Evolutionary conservation across 2,888 invertebrate genomes (phyloP).

Genomic region (Tenthredo amoena): DNA sequence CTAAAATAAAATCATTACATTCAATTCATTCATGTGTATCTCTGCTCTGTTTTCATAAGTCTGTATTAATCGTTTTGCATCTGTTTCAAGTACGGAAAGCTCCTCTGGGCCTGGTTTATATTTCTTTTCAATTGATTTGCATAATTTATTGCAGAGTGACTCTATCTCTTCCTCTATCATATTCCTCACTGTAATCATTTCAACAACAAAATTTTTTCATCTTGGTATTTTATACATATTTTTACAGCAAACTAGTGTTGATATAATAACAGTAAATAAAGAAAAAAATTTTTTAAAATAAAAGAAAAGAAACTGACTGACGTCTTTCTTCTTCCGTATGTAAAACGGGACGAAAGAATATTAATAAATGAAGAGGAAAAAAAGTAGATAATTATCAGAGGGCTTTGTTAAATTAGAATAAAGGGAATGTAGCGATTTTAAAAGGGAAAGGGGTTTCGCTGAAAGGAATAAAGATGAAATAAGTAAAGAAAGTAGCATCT

Average conservation of each 20-base stretch:
- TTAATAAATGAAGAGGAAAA: background rate
- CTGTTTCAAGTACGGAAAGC: constrained; percentile 56
- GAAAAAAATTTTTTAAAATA: background rate
- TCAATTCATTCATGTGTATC: constrained; percentile 63
- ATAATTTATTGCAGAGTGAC: constrained; percentile 61
- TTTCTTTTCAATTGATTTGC: constrained; percentile 62
- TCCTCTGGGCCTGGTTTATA: constrained; percentile 61
- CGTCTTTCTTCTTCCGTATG: constrained; percentile 26
- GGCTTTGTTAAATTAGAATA: background rate
- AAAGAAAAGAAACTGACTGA: background rate
- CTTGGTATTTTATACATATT: background rate
- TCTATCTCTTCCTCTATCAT: constrained; percentile 64
- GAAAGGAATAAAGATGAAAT: background rate
- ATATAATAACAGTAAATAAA: background rate
- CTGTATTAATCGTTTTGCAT: constrained; percentile 61
- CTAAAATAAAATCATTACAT: constrained; percentile 63
- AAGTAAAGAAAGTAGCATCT: constrained; percentile 14
- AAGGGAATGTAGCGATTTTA: background rate
- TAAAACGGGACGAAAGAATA: background rate
- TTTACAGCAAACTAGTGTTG: background rate
- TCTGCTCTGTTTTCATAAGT: constrained; percentile 61
- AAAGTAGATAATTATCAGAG: background rate
- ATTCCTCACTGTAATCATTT: constrained; percentile 64
- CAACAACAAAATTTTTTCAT: background rate
- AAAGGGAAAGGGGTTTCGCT: constrained; percentile 46